phyloP scores from a whole-genome alignment of 1,140 invertebrate genomes.

The Scaptomyza hsui region DNA sequence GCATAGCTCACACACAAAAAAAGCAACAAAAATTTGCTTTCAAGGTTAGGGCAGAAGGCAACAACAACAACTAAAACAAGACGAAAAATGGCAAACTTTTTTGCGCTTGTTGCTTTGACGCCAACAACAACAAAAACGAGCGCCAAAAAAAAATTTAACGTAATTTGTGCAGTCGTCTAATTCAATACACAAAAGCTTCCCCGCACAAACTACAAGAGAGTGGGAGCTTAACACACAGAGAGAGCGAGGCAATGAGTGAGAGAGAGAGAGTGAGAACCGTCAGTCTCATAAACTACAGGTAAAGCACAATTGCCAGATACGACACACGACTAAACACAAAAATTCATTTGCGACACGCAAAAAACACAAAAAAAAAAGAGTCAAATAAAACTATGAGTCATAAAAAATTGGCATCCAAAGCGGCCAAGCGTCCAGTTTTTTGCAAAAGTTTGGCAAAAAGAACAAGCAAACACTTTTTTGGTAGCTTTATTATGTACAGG shows the following conservation, averaged over 20 bases:
- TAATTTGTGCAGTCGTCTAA: constrained; percentile 76
- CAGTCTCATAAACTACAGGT: constrained; percentile 62
- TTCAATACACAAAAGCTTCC: constrained; percentile 74
- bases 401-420: constrained; percentile 26
- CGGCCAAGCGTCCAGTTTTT: constrained; percentile 36
- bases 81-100: constrained; percentile 63
- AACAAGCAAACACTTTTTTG: neutral
- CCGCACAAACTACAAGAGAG: constrained; percentile 2
- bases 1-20: constrained; percentile 9
- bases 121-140: constrained; percentile 60
- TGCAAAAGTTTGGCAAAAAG: constrained; percentile 28
- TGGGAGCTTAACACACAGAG: neutral
- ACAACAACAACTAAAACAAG: constrained; percentile 7
- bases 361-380: constrained; percentile 42
- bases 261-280: constrained; percentile 15
- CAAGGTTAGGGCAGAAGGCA: constrained; percentile 69
- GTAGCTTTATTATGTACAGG: neutral
- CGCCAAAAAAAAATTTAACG: constrained; percentile 76
- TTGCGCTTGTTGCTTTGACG: constrained; percentile 66
- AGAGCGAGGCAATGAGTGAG: neutral
- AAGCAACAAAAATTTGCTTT: constrained; percentile 51
- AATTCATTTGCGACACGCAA: constrained; percentile 56
- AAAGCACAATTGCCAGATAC: constrained; percentile 53
- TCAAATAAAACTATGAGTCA: constrained; percentile 40
- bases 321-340: constrained; percentile 52